Evolutionary conservation across 2,797 vertebrate species (phyloP).

Genomic region (Triplophysa bombifrons): DNA sequence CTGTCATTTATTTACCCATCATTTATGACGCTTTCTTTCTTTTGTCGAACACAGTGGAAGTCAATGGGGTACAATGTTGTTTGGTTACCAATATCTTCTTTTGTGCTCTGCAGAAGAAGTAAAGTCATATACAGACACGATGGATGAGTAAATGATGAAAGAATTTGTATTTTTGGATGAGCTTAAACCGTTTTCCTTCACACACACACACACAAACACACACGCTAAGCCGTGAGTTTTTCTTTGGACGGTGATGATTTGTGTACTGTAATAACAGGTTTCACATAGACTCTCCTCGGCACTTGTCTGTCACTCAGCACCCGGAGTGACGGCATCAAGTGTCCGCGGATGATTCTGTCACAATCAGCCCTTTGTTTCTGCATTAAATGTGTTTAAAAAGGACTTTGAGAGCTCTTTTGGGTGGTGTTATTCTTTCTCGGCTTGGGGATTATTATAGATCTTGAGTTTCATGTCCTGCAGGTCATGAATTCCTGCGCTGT

Average conservation of each 20-base stretch:
- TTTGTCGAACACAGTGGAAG: no score
- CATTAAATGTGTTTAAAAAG: constrained; percentile 24
- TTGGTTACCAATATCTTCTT: no score
- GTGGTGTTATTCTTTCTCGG: constrained; percentile 31
- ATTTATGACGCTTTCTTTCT: no score
- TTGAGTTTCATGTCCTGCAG: constrained; percentile 42
- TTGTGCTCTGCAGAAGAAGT: no score
- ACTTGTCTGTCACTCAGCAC: constrained; percentile 23
- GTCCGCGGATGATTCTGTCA: constrained; percentile 36
- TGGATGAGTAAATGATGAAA: no score
- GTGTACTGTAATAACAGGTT: constrained; percentile 52
- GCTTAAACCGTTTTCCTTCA: not conserved
- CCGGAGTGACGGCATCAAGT: constrained; percentile 18
- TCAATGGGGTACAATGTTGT: no score
- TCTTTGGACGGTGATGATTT: constrained; percentile 47
- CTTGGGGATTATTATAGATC: constrained; percentile 21
- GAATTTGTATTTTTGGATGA: no score
- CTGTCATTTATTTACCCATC: no score
- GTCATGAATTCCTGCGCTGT: constrained; percentile 49
- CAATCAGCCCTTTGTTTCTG: constrained; percentile 51
- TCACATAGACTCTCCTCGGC: constrained; percentile 16
- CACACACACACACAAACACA: not conserved
- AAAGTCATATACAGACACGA: no score
- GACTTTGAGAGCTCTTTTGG: constrained; percentile 6
- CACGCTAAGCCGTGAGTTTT: constrained; percentile 21